These are phyloP conservation scores for Rapana venosa DNA, from an alignment of 2,888 invertebrate genomes.

Conservation along the genomic window DNA sequence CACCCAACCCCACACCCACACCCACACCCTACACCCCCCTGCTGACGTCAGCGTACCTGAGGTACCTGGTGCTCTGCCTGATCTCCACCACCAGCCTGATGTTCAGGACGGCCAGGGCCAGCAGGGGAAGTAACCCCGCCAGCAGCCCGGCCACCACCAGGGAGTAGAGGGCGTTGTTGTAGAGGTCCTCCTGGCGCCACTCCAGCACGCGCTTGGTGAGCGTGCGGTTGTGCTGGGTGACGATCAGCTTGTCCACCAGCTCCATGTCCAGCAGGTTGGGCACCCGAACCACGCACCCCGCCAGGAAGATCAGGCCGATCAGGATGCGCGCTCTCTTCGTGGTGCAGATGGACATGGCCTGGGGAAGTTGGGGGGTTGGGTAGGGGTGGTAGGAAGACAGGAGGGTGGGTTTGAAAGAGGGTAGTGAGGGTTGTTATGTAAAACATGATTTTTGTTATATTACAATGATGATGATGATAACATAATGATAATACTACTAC, in stretches of 20 bases:
- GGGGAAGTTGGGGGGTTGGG: not conserved
- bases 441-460: too few species aligned
- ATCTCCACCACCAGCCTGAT: conserved; percentile 73
- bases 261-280: conserved; percentile 68
- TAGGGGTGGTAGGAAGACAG: not conserved
- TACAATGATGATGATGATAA: too few species aligned
- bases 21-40: too few species aligned
- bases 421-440: too few species aligned
- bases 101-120: conserved; percentile 70
- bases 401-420: too few species aligned
- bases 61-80: conserved; percentile 72
- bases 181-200: conserved; percentile 43
- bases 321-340: conserved; percentile 68
- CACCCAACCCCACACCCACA: too few species aligned
- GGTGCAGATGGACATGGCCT: conserved; percentile 69
- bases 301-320: conserved; percentile 62
- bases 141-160: conserved; percentile 47
- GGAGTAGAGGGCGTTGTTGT: conserved; percentile 46
- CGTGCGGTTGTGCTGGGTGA: conserved; percentile 11
- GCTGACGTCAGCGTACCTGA: conserved; percentile 57
- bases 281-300: conserved; percentile 61
- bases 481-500: too few species aligned
- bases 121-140: conserved; percentile 61
- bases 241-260: conserved; percentile 7
- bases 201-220: conserved; percentile 33